Evolutionary conservation across 2,888 invertebrate species (phyloP), one percentile per base, ranked within the genome.

Genomic region (Unio pictorum): DNA sequence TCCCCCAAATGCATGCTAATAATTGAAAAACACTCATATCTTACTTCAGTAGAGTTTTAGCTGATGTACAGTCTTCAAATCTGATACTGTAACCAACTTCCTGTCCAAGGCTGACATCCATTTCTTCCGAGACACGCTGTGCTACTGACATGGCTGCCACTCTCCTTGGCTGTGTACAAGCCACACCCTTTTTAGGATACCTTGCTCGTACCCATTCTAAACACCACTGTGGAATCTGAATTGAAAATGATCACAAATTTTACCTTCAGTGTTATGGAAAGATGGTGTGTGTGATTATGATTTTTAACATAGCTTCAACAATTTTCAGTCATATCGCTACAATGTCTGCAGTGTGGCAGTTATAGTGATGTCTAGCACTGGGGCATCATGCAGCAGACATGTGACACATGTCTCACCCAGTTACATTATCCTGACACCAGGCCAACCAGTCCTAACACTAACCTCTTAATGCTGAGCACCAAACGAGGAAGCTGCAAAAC

Each of bases 121-220:
- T 98, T 91, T 99, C 99, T 88, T 99, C 99, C 0, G 99, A 97
- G 0, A 99, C 99, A 89, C 99, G 93, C 88, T 99, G 98, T 0
- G 99, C 99, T 0, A 99, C 99, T 0, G 97, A 97, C 99, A 99
- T 99, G 8, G 99, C 99, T 0, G 99, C 99, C 67, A 99, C 99
- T 92, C 99, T 92, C 80, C 99, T 93, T 0, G 97, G 98, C 89
- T 98, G 98, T 0, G 99, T 99, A 90, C 99, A 99, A 8, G 98
- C 97, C 0, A 99, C 98, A 5, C 93, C 95, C 87, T 94, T 94
- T 78, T 92, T 92, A 30, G 83, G 77, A 67, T 81, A 87, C 28
- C 87, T 81, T 30, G 84, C 82, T 62, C 88, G 73, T 5, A 89
- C 89, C 89, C 89, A 91, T 75, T 91, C 91, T 61, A 91, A 79